phyloP scores from a whole-genome alignment of 1,140 invertebrate species.

The Drosophila ogumai region DNA sequence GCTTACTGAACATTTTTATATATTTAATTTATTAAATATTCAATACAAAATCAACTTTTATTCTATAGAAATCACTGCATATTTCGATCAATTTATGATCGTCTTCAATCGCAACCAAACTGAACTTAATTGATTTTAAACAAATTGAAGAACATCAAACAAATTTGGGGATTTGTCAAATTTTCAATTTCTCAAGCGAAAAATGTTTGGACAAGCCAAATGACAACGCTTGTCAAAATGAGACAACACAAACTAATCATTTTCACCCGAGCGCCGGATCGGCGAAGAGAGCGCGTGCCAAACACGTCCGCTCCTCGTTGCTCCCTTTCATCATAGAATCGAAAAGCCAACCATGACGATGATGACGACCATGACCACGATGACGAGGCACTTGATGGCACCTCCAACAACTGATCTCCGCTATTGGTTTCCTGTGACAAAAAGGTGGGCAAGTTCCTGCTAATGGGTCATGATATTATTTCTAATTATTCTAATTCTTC shows the following conservation, averaged over 20 bases:
- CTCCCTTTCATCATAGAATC: conserved; percentile 14
- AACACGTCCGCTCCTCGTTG: conserved; percentile 27
- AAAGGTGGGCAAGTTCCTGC: not conserved
- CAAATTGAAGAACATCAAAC: conserved; percentile 33
- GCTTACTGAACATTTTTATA: not conserved
- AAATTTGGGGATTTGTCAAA: conserved; percentile 67
- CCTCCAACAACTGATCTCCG: not conserved
- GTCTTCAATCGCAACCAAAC: not conserved
- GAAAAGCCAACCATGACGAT: conserved; percentile 50
- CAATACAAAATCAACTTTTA: not conserved
- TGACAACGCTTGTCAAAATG: conserved; percentile 78
- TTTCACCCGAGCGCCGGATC: conserved; percentile 54
- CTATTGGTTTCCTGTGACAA: conserved; percentile 10
- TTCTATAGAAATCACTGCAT: not conserved
- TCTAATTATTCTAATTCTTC: not conserved
- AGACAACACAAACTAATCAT: conserved; percentile 80
- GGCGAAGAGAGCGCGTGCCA: conserved; percentile 70
- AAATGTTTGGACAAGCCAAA: conserved; percentile 76
- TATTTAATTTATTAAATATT: not conserved
- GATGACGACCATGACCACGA: conserved; percentile 14
- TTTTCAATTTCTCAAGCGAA: conserved; percentile 70
- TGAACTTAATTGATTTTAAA: conserved; percentile 18
- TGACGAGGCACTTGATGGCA: conserved; percentile 41
- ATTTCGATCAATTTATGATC: not conserved
- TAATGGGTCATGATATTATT: not conserved